Evolutionary conservation across 2,797 vertebrate genomes (phyloP), one percentile per base, ranked within the genome.

Genomic region (Takifugu rubripes): DNA sequence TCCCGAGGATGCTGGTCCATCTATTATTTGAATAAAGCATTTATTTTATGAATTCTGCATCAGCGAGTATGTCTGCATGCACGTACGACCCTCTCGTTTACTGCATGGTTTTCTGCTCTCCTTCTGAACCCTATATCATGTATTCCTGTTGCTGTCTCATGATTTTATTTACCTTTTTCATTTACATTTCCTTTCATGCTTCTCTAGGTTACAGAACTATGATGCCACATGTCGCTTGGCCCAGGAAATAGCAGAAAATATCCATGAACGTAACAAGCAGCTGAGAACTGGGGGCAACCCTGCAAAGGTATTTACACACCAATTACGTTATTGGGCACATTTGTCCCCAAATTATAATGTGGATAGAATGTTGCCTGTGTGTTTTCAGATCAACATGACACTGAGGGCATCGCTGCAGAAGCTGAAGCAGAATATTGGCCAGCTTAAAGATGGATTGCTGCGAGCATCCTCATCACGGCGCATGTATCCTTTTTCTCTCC

Each of bases 241-340:
- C 16, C 96, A 97, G 77, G 96, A 99, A 77, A 88, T 94, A 56
- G 95, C 96, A 7, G 96, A 98, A 89, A 96, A 90, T 69, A 91
- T 97, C 61, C 94, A 98, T 82, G 94, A 96, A 69, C 86, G 94
- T 26, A 95, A 92, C 84, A 91, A 92, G 49, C 91, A 84, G 71
- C 93, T 94, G 75, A 91, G 94, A 66, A 95, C 90, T 27, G 94
- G 94, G 52, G 95, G 94, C 33, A 98, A 92, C 82, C 89, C 93
- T 27, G 84, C 92, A 25, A 98, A 96, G 94, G 97, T 96, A 1
- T 14, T 56, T 10, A 46, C 5, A 17, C 3, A 3, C 17, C 8
- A 21, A 17, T 46, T 46, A n/a, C 44, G 6, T 17, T 46, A 46
- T 1, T 46, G 16, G 4, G 2, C 5, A 46, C 8, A n/a, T 1